Evolutionary conservation across 1,140 invertebrate species (phyloP).

Genomic region (Branchinecta lynchi): DNA sequence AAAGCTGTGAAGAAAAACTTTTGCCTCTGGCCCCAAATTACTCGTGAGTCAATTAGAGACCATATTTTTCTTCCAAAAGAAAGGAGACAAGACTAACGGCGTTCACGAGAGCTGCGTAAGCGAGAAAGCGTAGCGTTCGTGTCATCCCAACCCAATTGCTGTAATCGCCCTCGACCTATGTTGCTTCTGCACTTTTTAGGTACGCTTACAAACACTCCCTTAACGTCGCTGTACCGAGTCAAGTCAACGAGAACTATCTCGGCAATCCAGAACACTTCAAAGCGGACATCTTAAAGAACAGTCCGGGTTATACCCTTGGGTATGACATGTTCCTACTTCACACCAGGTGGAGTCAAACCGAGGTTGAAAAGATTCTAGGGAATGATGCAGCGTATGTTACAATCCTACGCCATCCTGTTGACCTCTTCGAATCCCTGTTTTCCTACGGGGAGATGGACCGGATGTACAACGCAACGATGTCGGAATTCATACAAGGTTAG

Average conservation of each 20-base stretch:
- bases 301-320: neutral
- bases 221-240: neutral
- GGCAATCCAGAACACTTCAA: neutral
- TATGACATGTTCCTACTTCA: slow-evolving; percentile 27
- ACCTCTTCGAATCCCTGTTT: slow-evolving; percentile 30
- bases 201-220: neutral
- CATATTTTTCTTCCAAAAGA: too few species aligned
- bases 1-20: too few species aligned
- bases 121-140: too few species aligned
- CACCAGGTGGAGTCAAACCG: slow-evolving; percentile 26
- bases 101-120: too few species aligned
- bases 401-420: slow-evolving; percentile 32
- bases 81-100: too few species aligned
- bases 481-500: neutral
- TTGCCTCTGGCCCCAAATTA: too few species aligned
- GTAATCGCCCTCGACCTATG: too few species aligned
- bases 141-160: too few species aligned
- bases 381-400: slow-evolving; percentile 29
- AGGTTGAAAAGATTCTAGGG: slow-evolving; percentile 29
- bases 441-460: slow-evolving; percentile 26
- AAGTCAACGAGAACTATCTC: neutral
- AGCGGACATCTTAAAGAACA: neutral
- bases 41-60: too few species aligned
- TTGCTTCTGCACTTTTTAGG: neutral
- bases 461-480: neutral